Evolutionary conservation across 2,888 invertebrate genomes (phyloP), one percentile per base, ranked within the genome.

Genomic region (Tachina fera): DNA sequence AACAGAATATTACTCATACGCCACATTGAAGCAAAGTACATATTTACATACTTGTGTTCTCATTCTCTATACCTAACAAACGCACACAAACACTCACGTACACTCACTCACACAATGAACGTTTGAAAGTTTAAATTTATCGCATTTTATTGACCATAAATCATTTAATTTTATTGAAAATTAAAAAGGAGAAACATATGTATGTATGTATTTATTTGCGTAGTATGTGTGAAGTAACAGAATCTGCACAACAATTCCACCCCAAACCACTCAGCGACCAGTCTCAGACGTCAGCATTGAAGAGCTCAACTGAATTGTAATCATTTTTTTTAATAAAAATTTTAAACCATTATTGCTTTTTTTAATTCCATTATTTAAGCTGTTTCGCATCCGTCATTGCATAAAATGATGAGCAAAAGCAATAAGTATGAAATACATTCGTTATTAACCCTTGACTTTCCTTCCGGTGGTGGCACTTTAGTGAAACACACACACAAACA

Each of bases 141-240:
- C 56, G 39, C 49, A 80, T 72, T 80, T 80, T 72, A 19, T 65
- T 53, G 58, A 70, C 78, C 72, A 80, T 80, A 80, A 80, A 80
- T 80, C 74, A 80, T 67, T 56, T 47, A 47, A 16, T 65, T 79
- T 71, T 63, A 19, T 65, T 41, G 14, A 45, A 43, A 16, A 43
- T 43, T 19, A 19, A 63, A 19, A 4, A 22, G 31, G 45, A 31
- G 9, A 56, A 31, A 22, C 11, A 39, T n/a, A 60, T 13, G 45
- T 43, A 51, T 16, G 14, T 14, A 51, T 16, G 14, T 14, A 49
- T 22, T 11, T 19, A 63, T 31, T 4, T 31, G 0, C 31, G 14
- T 5, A 0, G 22, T 41, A 53, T 51, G 11, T 4, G 14, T 10
- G 39, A 41, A 41, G 13, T 51, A 39, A 6, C 41, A 70, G 11